Conservation (phyloP, 2,797 vertebrate genomes). For the Hydrophis major region DNA sequence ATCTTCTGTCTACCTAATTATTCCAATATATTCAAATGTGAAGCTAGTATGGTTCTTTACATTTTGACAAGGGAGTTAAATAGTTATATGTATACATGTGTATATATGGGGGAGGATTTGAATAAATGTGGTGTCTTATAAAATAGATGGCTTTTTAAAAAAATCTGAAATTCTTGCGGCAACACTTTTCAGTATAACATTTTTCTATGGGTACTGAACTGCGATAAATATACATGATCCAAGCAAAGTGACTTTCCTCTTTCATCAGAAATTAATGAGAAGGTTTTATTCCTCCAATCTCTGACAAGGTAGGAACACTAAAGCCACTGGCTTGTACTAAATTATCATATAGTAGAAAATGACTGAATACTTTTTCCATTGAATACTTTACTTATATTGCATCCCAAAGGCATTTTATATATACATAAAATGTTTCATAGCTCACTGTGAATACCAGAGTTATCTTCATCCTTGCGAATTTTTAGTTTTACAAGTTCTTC, state of each 20-base stretch:
- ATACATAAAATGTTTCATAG: slow-evolving; percentile 19
- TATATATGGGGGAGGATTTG: background rate
- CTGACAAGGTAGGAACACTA: background rate
- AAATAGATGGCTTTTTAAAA: background rate
- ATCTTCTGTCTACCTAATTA: background rate
- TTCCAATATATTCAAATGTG: background rate
- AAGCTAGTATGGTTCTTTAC: background rate
- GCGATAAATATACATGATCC: background rate
- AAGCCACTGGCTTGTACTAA: background rate
- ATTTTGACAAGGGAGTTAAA: background rate
- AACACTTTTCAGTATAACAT: background rate
- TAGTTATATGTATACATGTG: background rate
- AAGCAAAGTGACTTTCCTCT: background rate
- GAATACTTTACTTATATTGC: background rate
- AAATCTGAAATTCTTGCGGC: background rate
- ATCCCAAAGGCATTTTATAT: slow-evolving; percentile 19
- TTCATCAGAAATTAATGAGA: background rate
- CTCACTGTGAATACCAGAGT: slow-evolving; percentile 81
- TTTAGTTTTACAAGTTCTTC: slow-evolving; percentile 97
- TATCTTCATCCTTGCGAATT: slow-evolving; percentile 97
- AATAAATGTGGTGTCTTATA: background rate
- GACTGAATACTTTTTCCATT: background rate
- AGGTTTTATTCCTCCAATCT: background rate
- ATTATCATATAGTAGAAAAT: background rate
- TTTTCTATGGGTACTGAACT: background rate